phyloP scores from a whole-genome alignment of 2,888 invertebrate genomes.

The Nematopogon swammerdamellus region DNA sequence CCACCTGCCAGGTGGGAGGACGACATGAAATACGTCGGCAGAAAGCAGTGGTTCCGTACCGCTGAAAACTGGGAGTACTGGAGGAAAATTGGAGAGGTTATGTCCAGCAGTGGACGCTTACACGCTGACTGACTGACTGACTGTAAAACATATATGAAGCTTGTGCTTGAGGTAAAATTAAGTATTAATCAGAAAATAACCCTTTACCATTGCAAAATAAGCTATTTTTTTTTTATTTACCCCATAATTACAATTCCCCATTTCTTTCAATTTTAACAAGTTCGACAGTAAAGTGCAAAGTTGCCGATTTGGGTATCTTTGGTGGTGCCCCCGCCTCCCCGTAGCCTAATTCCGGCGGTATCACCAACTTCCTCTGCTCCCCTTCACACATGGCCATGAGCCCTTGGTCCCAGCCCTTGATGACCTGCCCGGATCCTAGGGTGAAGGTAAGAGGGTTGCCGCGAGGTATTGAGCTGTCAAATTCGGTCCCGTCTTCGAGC shows the following conservation, averaged over 20 bases:
- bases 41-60: too few species aligned
- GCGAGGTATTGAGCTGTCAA: slow-evolving; percentile 76
- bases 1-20: too few species aligned
- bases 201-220: neutral
- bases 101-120: too few species aligned
- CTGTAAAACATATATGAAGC: too few species aligned
- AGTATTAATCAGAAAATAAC: too few species aligned
- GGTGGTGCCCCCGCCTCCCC: slow-evolving; percentile 78
- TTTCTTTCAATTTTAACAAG: slow-evolving; percentile 70
- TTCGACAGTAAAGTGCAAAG: slow-evolving; percentile 79
- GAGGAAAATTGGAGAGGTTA: too few species aligned
- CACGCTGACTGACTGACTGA: too few species aligned
- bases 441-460: slow-evolving; percentile 77
- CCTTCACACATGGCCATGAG: slow-evolving; percentile 86
- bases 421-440: slow-evolving; percentile 80
- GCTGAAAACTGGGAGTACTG: too few species aligned
- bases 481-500: slow-evolving; percentile 79
- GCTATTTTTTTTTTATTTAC: neutral
- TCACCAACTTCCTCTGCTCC: slow-evolving; percentile 80
- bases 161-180: too few species aligned
- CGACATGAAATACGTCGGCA: too few species aligned
- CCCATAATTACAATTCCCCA: slow-evolving; percentile 53
- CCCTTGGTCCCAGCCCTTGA: slow-evolving; percentile 91
- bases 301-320: slow-evolving; percentile 77
- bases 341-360: slow-evolving; percentile 83